Evolutionary conservation across 2,797 vertebrate genomes (phyloP), one percentile per base, ranked within the genome.

Genomic region (Etheostoma nigrum): DNA sequence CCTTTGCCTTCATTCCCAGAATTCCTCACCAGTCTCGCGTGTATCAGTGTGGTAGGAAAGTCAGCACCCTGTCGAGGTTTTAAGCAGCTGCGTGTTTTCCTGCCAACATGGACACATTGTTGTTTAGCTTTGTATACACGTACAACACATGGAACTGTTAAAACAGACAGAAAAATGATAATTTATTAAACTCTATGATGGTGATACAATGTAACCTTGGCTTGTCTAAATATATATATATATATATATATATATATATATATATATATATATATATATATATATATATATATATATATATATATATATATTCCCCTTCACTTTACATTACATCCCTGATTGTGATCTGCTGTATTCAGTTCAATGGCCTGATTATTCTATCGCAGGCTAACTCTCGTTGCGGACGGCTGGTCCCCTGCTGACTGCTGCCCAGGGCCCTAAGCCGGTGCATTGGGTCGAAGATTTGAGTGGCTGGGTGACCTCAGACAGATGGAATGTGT

Each of bases 401-500:
- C 74, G 33, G 65, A 83, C 10, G 68, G 49, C 73, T 8, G 73
- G 49, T 66, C 74, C 82, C 85, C 63, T 79, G 89, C 91, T 87
- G 89, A 87, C 88, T 75, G 76, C 75, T 57, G 88, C 81, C 71
- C 76, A 1, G 40, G 68, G 72, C 88, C 84, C 69, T 92, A 92
- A 94, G 91, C 93, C 72, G 75, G 67, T 68, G 71, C 89, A 90
- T 83, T 84, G 89, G 87, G 81, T 81, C 12, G 77, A 90, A 92
- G 92, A 91, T 94, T 93, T 93, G 82, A 89, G 83, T 53, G 86
- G 79, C 85, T 72, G 74, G 47, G 72, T 95, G 93, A 95, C 84
- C 85, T 95, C 93, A 95, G 87, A 80, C 82, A 74, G 75, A 81
- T 91, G 92, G 94, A 95, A 96, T 96, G 94, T 94, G 93, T 93